Evolutionary conservation across 2,888 invertebrate genomes (phyloP).

Genomic region (Caradrina kadenii): DNA sequence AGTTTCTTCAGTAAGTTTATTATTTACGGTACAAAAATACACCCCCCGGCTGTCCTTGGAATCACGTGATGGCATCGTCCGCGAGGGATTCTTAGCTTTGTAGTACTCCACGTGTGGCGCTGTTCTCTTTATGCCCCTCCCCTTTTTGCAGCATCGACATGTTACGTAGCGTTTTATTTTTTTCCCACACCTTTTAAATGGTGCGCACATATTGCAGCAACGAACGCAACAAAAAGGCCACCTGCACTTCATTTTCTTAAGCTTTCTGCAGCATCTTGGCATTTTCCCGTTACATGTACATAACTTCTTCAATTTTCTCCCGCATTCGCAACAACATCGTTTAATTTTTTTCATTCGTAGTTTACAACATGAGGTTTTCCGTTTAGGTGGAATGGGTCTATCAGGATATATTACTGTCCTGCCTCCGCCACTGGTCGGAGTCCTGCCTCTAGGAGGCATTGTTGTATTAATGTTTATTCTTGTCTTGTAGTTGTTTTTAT

Average conservation of each 20-base stretch:
- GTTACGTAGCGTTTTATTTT: background rate
- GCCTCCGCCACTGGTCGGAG: too few relatives aligned
- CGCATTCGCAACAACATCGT: too few relatives aligned
- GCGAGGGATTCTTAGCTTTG: constrained; percentile 12
- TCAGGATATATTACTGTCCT: too few relatives aligned
- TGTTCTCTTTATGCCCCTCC: constrained; percentile 4
- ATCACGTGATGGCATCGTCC: background rate
- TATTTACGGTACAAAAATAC: constrained; percentile 20
- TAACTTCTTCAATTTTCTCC: background rate
- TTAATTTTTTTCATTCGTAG: too few relatives aligned
- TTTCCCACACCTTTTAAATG: constrained; percentile 35
- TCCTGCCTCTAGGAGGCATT: too few relatives aligned
- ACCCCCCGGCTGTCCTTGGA: constrained; percentile 6
- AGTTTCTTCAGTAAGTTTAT: background rate
- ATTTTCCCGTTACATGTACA: constrained; percentile 20
- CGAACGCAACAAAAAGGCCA: constrained; percentile 34
- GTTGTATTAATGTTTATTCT: too few relatives aligned
- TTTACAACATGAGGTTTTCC: too few relatives aligned
- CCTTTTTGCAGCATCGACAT: too few relatives aligned
- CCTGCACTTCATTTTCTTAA: constrained; percentile 1
- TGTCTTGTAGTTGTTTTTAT: too few relatives aligned
- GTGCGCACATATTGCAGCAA: constrained; percentile 48
- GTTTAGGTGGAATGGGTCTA: too few relatives aligned
- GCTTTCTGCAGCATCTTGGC: constrained; percentile 3
- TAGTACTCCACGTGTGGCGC: constrained; percentile 46